Conservation (phyloP, 35 echinoderm and acorn worm species). For the Holothuria glaberrima region DNA sequence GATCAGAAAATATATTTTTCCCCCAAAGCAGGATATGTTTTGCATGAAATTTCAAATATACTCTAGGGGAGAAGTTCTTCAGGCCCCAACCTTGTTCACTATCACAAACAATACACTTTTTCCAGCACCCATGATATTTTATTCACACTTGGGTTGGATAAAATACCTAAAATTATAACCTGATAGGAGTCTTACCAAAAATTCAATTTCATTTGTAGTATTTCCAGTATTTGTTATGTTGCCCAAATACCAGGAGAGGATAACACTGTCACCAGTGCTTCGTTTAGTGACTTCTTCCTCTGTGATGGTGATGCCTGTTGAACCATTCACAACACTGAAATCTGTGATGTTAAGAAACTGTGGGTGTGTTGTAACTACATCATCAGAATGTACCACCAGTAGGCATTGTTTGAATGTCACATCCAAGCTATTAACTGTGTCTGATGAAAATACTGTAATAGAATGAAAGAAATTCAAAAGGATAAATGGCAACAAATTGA, state of each 20-base stretch:
- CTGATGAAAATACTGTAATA: neutral
- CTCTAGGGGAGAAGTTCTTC: too few relatives aligned
- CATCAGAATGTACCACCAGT: neutral
- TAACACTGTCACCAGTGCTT: neutral
- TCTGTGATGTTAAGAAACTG: neutral
- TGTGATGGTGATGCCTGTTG: neutral
- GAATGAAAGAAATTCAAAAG: neutral
- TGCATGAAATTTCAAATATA: too few relatives aligned
- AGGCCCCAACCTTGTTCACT: too few relatives aligned
- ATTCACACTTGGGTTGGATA: too few relatives aligned
- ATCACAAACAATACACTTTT: too few relatives aligned
- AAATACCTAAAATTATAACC: too few relatives aligned
- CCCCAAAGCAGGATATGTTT: too few relatives aligned
- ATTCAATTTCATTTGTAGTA: neutral
- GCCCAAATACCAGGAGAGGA: neutral
- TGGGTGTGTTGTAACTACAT: neutral
- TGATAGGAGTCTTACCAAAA: neutral
- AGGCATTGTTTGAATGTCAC: neutral
- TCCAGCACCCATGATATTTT: too few relatives aligned
- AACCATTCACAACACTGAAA: neutral
- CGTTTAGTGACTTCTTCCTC: neutral
- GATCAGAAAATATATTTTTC: too few relatives aligned
- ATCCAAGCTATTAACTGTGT: neutral
- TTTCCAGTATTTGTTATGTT: neutral
- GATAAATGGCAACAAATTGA: too few relatives aligned